Evolutionary conservation across 2,888 invertebrate genomes (phyloP).

Genomic region (Horisme vitalbata): DNA sequence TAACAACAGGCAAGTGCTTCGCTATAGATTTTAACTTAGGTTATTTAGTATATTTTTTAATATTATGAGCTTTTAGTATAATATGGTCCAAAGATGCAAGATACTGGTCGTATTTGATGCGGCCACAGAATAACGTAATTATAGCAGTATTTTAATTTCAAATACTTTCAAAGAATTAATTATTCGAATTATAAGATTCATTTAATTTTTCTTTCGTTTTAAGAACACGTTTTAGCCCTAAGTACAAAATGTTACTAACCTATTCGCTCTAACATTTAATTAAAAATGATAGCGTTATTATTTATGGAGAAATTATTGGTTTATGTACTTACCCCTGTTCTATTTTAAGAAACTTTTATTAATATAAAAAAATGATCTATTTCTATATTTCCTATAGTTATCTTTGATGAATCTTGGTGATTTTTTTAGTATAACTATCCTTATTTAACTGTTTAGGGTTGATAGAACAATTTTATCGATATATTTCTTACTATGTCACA

Average conservation of each 20-base stretch:
- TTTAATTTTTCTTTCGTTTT: slow-evolving; percentile 55
- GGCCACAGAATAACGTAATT: slow-evolving; percentile 51
- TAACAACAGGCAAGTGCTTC: slow-evolving; percentile 58
- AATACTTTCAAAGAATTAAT: slow-evolving; percentile 44
- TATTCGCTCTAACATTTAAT: slow-evolving; percentile 58
- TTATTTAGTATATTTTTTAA: slow-evolving; percentile 52
- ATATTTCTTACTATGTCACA: slow-evolving; percentile 20
- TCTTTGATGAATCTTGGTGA: slow-evolving; percentile 53
- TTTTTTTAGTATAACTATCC: slow-evolving; percentile 35
- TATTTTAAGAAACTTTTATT: slow-evolving; percentile 52
- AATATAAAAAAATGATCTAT: slow-evolving; percentile 52
- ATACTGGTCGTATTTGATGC: slow-evolving; percentile 61
- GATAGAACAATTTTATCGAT: slow-evolving; percentile 27
- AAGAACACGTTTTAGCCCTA: slow-evolving; percentile 63
- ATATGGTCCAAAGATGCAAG: slow-evolving; percentile 73
- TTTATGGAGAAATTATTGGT: slow-evolving; percentile 66
- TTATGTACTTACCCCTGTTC: slow-evolving; percentile 73
- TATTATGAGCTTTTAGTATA: slow-evolving; percentile 67
- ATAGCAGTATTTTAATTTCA: slow-evolving; percentile 65
- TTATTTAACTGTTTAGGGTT: slow-evolving; percentile 20
- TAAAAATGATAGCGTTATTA: slow-evolving; percentile 47
- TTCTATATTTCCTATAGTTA: slow-evolving; percentile 41
- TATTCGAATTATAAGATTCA: slow-evolving; percentile 46
- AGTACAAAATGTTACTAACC: slow-evolving; percentile 76
- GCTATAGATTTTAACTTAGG: slow-evolving; percentile 62